Evolutionary conservation across 1,140 invertebrate genomes (phyloP).

Genomic region (Micrasema longulum): DNA sequence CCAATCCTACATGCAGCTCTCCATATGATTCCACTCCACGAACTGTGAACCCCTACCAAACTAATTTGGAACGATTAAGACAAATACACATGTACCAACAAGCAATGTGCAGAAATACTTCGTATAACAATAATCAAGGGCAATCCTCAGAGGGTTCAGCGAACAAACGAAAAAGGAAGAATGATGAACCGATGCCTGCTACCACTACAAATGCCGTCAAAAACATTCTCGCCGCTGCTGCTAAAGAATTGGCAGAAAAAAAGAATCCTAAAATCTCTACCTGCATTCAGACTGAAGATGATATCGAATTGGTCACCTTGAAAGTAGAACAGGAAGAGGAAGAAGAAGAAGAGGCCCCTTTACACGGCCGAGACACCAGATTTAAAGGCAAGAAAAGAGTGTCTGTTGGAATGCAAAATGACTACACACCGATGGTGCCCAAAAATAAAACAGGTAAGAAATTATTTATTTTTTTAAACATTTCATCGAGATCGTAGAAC

Average conservation of each 20-base stretch:
- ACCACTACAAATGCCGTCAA: constrained; percentile 61
- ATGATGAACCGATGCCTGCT: constrained; percentile 61
- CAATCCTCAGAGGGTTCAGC: constrained; percentile 30
- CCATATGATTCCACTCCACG: constrained; percentile 55
- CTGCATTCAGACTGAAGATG: constrained; percentile 64
- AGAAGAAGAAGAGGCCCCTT: constrained; percentile 42
- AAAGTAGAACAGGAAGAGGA: constrained; percentile 46
- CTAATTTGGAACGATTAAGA: constrained; percentile 64
- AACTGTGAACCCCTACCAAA: constrained; percentile 55
- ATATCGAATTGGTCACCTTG: constrained; percentile 49
- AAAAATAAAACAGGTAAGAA: constrained; percentile 46
- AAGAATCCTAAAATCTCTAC: constrained; percentile 58
- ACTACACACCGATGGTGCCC: constrained; percentile 37
- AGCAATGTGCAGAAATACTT: constrained; percentile 60
- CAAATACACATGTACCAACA: constrained; percentile 68
- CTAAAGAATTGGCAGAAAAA: constrained; percentile 65
- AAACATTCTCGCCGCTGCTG: constrained; percentile 64
- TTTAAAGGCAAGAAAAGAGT: constrained; percentile 69
- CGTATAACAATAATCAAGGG: neutral
- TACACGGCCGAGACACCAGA: constrained; percentile 59
- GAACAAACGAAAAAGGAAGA: constrained; percentile 59
- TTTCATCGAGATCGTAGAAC: no score
- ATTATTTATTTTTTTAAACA: neutral
- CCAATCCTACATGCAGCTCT: constrained; percentile 33
- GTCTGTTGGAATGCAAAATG: constrained; percentile 59